phyloP scores from a whole-genome alignment of 2,113 vertebrate genomes.

The Phyllostomus hastatus region DNA sequence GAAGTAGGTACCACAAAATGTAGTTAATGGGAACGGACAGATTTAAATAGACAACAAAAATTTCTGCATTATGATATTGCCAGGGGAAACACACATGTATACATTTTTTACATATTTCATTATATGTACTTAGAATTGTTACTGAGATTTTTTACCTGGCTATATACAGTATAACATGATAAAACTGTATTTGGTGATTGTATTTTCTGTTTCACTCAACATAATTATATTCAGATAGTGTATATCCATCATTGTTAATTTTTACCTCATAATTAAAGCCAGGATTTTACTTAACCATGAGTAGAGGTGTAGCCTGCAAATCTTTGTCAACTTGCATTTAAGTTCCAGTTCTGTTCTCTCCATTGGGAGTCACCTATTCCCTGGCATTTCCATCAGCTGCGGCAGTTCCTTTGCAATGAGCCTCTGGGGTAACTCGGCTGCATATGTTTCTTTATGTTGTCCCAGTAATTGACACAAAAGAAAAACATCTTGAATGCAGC shows the following conservation, averaged over 20 bases:
- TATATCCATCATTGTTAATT: background rate
- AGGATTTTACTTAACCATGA: background rate
- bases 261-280: background rate
- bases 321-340: slow-evolving; percentile 39
- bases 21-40: background rate
- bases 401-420: background rate
- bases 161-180: background rate
- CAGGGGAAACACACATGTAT: background rate
- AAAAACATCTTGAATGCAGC: background rate
- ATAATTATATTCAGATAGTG: background rate
- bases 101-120: background rate
- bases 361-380: background rate
- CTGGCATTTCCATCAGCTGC: background rate
- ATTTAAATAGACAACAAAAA: background rate
- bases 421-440: background rate
- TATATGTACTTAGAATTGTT: background rate
- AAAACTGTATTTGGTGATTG: background rate
- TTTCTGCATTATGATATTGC: background rate
- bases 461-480: slow-evolving; percentile 7
- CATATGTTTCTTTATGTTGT: background rate
- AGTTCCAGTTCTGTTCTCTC: background rate
- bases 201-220: background rate
- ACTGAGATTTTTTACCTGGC: background rate
- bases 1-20: background rate
- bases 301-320: background rate